Conservation (phyloP, 2,888 invertebrate species). For the Leucoma salicis region DNA sequence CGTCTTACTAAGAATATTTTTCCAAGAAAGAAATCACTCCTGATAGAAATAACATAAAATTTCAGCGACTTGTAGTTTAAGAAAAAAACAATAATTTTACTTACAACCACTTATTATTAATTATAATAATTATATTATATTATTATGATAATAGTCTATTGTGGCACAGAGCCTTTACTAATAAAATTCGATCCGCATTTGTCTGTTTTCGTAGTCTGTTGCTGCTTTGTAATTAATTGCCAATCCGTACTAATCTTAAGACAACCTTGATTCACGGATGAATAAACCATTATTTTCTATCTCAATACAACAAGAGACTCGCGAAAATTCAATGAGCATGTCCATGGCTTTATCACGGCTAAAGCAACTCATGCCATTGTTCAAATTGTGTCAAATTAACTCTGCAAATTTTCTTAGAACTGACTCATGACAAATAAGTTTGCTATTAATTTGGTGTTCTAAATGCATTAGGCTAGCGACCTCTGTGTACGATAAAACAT, state of each 20-base stretch:
- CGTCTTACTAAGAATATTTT: no score
- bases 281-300: constrained; percentile 17
- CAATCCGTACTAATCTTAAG: background rate
- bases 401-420: constrained; percentile 39
- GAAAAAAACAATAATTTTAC: no score
- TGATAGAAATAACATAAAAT: no score
- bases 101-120: no score
- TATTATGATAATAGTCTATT: no score
- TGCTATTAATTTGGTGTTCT: constrained; percentile 9
- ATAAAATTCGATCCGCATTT: background rate
- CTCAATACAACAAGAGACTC: constrained; percentile 18
- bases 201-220: background rate
- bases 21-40: no score
- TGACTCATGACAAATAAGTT: constrained; percentile 24
- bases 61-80: background rate
- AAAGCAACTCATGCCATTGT: constrained; percentile 33
- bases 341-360: constrained; percentile 25
- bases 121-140: no score
- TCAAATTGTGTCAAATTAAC: constrained; percentile 39
- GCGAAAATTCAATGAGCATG: constrained; percentile 25
- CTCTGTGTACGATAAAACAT: constrained; percentile 12
- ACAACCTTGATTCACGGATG: constrained; percentile 21
- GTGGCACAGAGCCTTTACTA: background rate
- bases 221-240: constrained; percentile 1
- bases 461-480: constrained; percentile 21